phyloP scores from a whole-genome alignment of 1,140 invertebrate species.

The Hermetia illucens region DNA sequence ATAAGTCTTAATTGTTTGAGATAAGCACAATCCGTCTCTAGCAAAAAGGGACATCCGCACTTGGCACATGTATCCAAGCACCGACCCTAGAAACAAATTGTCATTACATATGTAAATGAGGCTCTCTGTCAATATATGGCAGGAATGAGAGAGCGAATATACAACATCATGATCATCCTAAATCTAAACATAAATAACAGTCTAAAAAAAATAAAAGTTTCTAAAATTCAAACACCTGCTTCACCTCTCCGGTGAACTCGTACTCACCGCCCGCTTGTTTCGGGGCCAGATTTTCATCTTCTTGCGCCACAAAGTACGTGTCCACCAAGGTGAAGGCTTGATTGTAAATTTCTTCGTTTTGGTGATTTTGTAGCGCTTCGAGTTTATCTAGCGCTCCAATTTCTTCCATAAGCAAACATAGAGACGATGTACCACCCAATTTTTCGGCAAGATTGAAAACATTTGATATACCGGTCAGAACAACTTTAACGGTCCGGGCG shows the following conservation, averaged over 20 bases:
- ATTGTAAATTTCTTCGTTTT: slow-evolving; percentile 91
- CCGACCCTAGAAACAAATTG: too few relatives aligned
- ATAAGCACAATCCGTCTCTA: too few relatives aligned
- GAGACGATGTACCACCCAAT: slow-evolving; percentile 55
- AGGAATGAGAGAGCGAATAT: too few relatives aligned
- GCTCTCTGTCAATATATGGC: too few relatives aligned
- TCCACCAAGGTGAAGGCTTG: slow-evolving; percentile 71
- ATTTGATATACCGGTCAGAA: slow-evolving; percentile 77
- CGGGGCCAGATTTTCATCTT: slow-evolving; percentile 28
- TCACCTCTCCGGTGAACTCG: slow-evolving; percentile 26
- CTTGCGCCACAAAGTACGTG: slow-evolving; percentile 53
- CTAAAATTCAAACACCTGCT: too few relatives aligned
- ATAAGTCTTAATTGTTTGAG: too few relatives aligned
- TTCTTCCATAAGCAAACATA: slow-evolving; percentile 76
- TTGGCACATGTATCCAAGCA: too few relatives aligned
- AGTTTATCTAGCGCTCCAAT: slow-evolving; percentile 84
- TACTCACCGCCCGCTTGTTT: slow-evolving; percentile 25
- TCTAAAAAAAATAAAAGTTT: too few relatives aligned
- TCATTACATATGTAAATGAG: too few relatives aligned
- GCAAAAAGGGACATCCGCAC: too few relatives aligned
- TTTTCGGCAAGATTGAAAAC: slow-evolving; percentile 54
- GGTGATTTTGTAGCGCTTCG: slow-evolving; percentile 84
- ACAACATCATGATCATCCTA: too few relatives aligned
- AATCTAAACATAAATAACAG: too few relatives aligned
- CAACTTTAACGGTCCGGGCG: slow-evolving; percentile 59